Conservation (phyloP, 2,888 invertebrate species). For the Zeuzera pyrina region DNA sequence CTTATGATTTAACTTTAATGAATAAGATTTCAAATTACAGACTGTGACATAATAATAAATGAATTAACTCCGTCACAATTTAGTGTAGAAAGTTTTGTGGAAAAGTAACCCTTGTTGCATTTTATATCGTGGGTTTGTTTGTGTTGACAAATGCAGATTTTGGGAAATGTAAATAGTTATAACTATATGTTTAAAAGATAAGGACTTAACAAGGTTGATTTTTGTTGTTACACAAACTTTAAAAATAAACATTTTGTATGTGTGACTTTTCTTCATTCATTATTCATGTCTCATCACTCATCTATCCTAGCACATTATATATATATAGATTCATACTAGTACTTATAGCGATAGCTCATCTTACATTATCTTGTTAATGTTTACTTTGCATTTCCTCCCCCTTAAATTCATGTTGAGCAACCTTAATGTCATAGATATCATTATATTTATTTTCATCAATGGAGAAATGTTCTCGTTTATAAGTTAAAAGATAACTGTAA, state of each 20-base stretch:
- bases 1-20: conserved; percentile 59
- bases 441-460: too few relatives aligned
- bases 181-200: conserved; percentile 68
- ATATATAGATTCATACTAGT: too few relatives aligned
- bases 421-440: too few relatives aligned
- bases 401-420: too few relatives aligned
- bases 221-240: conserved; percentile 72
- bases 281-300: conserved; percentile 12
- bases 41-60: conserved; percentile 60
- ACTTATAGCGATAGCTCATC: too few relatives aligned
- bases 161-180: conserved; percentile 71
- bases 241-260: conserved; percentile 74
- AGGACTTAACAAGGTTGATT: conserved; percentile 71
- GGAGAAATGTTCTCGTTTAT: too few relatives aligned
- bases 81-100: conserved; percentile 58
- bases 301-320: too few relatives aligned
- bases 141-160: conserved; percentile 67
- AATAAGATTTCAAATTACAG: conserved; percentile 52
- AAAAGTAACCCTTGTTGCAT: conserved; percentile 68
- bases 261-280: conserved; percentile 57
- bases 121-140: conserved; percentile 68
- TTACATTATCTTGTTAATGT: too few relatives aligned
- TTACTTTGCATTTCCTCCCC: too few relatives aligned
- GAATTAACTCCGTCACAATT: conserved; percentile 64
- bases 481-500: too few relatives aligned